These are phyloP conservation scores for Acanthurus leucopareius DNA, from an alignment of 2,797 vertebrate species.

Conservation along the genomic window DNA sequence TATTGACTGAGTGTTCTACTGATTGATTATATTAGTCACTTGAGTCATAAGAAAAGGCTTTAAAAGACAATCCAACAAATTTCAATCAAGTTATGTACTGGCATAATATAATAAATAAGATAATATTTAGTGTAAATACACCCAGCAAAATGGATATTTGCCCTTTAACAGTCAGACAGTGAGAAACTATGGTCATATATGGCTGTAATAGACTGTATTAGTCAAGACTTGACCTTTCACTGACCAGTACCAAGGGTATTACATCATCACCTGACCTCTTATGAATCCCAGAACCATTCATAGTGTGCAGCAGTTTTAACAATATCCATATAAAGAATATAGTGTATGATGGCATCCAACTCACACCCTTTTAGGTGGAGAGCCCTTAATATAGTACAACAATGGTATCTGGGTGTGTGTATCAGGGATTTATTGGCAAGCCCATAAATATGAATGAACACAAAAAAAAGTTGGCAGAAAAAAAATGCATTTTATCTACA, in stretches of 20 bases:
- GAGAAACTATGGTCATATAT: slow-evolving; percentile 35
- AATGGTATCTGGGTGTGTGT: slow-evolving; percentile 25
- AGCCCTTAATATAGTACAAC: slow-evolving; percentile 11
- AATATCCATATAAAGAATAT: slow-evolving; percentile 31
- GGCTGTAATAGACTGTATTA: slow-evolving; percentile 15
- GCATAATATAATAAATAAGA: not conserved
- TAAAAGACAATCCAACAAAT: not conserved
- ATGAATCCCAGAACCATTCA: slow-evolving; percentile 25
- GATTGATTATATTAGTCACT: not conserved
- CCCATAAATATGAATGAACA: not conserved
- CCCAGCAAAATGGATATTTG: slow-evolving; percentile 23
- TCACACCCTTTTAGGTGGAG: slow-evolving; percentile 8
- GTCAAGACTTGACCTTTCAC: slow-evolving; percentile 48
- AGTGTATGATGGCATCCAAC: not conserved
- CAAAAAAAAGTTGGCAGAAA: not conserved
- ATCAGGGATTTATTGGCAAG: slow-evolving; percentile 1
- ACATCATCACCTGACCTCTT: slow-evolving; percentile 45
- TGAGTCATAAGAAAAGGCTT: not conserved
- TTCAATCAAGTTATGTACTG: not conserved
- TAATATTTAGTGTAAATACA: slow-evolving; percentile 4
- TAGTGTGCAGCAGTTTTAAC: not conserved
- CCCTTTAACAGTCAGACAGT: slow-evolving; percentile 25
- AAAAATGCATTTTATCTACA: not conserved
- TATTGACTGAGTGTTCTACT: too few species aligned
- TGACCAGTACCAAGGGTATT: slow-evolving; percentile 33